Base-by-base conservation (phyloP, 1,140 invertebrate species). In the Frieseomelitta varia region DNA sequence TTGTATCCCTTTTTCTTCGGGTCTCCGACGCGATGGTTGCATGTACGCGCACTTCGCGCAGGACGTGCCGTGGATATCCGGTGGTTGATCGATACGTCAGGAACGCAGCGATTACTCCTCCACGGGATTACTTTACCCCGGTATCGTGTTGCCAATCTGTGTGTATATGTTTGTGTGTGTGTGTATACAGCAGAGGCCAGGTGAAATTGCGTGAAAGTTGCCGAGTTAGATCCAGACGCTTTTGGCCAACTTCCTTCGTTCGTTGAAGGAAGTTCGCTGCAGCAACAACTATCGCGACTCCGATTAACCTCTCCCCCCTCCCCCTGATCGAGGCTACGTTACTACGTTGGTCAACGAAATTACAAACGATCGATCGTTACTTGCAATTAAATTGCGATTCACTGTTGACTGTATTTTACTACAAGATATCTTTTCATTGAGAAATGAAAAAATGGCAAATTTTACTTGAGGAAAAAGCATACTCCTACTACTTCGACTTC, bases 51-150 rank as follows among this genome's bases (percentile, higher is more conserved):
- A 47, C 51, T 47, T 84, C 15, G n/a, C 76, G 34, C 81, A 79
- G 56, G 76, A 84, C 81, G 75, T 84, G 61, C 76, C 75, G 75
- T 84, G 76, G 81, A 84, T 84, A 79, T 84, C 81, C 76, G 76
- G 67, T 79, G 81, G 77, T 80, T 80, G 83, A 79, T 84, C 83
- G 78, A 84, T 84, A 84, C 77, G 83, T 84, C 83, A 84, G 78
- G 77, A 84, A 84, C 83, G 77, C 78, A 56, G 51, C 69, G 83
- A 84, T 84, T 84, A 79, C 71, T 84, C 68, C 78, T 80, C 78
- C 83, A 63, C 67, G 81, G 76, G 81, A 79, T 84, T 84, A 78
- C 81, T 84, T 84, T 79, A 78, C 81, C 65, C 30, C 47, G 76
- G 39, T 84, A 78, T 79, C 81, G 67, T 79, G 81, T 84, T 84